Percentiles rank a stretch among this genome's conserved stretches.
Conservation (phyloP, 1,140 invertebrate genomes). For the Heliconius hewitsoni region DNA sequence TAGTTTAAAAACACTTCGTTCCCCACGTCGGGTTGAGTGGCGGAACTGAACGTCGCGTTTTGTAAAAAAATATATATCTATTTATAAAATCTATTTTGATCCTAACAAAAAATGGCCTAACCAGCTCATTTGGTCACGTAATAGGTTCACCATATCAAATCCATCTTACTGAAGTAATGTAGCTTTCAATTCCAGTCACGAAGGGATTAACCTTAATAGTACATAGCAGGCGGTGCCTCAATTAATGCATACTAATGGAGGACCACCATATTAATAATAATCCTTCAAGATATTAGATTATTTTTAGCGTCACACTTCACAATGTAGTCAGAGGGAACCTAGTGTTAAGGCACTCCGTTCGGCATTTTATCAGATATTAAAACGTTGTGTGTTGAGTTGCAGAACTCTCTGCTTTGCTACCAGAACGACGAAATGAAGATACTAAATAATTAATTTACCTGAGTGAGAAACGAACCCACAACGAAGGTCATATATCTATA, state of each 20-base stretch:
- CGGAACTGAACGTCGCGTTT: not conserved
- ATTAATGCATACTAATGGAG: constrained; percentile 10
- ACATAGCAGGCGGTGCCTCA: constrained; percentile 1
- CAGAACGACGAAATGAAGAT: too few relatives aligned
- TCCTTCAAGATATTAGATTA: too few relatives aligned
- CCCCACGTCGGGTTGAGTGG: too few relatives aligned
- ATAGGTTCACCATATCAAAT: not conserved
- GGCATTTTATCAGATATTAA: not conserved
- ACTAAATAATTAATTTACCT: too few relatives aligned
- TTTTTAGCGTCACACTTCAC: not conserved
- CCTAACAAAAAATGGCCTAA: not conserved
- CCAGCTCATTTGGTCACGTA: not conserved
- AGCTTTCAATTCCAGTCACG: not conserved
- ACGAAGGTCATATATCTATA: too few relatives aligned
- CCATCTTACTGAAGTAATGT: not conserved
- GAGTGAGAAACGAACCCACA: too few relatives aligned
- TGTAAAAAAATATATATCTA: not conserved
- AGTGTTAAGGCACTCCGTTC: not conserved
- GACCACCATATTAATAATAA: not conserved
- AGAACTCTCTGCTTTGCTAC: too few relatives aligned
- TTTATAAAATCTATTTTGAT: not conserved
- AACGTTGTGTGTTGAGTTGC: not conserved
- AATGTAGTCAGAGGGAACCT: not conserved
- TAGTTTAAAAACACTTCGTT: too few relatives aligned
- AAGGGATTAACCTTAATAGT: constrained; percentile 8